Conservation (phyloP, 2,113 vertebrate genomes). For the Heloderma charlesbogerti region DNA sequence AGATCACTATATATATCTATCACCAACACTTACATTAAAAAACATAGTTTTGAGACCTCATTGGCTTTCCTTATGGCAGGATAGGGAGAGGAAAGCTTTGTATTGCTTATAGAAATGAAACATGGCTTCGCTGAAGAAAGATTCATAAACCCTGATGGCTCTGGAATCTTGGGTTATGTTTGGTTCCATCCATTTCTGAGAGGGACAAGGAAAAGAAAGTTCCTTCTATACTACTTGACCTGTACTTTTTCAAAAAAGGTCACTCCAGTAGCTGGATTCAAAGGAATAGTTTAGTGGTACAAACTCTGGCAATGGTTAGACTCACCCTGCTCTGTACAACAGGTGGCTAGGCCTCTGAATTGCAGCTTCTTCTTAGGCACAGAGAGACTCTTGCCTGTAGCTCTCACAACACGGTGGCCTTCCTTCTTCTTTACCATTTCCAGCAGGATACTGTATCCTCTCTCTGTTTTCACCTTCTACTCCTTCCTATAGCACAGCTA, state of each 20-base stretch:
- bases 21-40: no score
- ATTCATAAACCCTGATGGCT: background rate
- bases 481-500: background rate
- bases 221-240: background rate
- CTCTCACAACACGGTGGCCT: background rate
- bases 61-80: background rate
- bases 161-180: background rate
- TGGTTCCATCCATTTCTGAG: background rate
- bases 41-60: background rate
- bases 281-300: background rate
- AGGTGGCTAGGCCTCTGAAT: no score
- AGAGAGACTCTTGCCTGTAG: no score
- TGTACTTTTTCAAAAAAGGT: background rate
- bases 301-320: background rate
- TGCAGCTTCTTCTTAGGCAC: no score
- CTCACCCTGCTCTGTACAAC: background rate
- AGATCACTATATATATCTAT: background rate
- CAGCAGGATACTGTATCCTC: background rate
- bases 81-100: background rate
- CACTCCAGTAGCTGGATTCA: background rate
- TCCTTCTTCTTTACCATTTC: background rate
- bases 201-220: background rate
- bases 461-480: background rate
- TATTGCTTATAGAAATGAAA: background rate
- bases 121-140: background rate